Evolutionary conservation across 2,113 vertebrate species (phyloP).

Genomic region (Pedetes capensis): DNA sequence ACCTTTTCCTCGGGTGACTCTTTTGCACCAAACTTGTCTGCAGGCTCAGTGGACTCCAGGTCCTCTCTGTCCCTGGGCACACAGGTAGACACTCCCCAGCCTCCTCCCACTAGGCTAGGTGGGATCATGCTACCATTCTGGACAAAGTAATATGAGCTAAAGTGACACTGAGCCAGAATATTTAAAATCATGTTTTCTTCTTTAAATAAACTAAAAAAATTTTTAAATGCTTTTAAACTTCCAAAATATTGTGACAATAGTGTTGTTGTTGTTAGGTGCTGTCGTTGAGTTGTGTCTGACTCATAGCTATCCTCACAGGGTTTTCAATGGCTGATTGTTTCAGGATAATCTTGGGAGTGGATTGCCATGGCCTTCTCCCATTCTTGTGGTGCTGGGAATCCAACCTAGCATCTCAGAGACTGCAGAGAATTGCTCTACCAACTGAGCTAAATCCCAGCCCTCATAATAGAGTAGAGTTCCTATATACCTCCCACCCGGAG

Average conservation of each 20-base stretch:
- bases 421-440: no score
- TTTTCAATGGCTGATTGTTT: no score
- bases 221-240: neutral
- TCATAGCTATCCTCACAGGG: no score
- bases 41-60: neutral
- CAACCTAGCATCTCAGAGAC: no score
- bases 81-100: neutral
- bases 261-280: no score
- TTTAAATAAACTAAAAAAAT: neutral
- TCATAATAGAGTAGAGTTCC: neutral
- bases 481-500: no score
- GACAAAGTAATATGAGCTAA: neutral
- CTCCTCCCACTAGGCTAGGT: neutral
- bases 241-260: neutral
- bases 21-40: neutral
- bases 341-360: no score
- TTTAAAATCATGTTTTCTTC: neutral
- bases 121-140: neutral
- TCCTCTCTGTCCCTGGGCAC: neutral
- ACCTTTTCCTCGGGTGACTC: neutral
- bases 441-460: no score
- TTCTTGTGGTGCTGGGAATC: no score
- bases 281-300: no score
- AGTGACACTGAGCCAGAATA: neutral
- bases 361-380: no score